Conservation (phyloP, 2,888 invertebrate species). For the Apamea monoglypha region DNA sequence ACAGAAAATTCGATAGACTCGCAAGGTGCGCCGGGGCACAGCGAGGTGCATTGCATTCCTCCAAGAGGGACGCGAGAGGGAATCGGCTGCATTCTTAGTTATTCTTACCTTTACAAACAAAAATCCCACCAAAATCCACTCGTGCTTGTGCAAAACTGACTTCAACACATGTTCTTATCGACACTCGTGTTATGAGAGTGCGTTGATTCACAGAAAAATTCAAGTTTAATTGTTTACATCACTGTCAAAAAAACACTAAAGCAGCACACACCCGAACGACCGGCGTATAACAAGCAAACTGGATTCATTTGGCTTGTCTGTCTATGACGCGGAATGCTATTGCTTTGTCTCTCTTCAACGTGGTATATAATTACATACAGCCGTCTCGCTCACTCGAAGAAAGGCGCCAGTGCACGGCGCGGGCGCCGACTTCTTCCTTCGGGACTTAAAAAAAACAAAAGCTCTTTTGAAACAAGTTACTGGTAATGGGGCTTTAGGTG, state of each 20-base stretch:
- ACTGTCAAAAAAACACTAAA: conserved; percentile 77
- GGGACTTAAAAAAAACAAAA: conserved; percentile 88
- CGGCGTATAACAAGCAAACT: conserved; percentile 87
- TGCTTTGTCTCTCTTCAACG: conserved; percentile 79
- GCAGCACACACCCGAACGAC: conserved; percentile 79
- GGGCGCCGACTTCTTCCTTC: conserved; percentile 88
- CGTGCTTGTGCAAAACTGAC: conserved; percentile 65
- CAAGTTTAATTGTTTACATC: conserved; percentile 85
- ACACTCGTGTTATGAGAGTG: conserved; percentile 76
- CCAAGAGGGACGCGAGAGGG: conserved; percentile 88
- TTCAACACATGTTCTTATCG: conserved; percentile 79
- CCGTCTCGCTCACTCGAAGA: conserved; percentile 81
- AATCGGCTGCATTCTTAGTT: conserved; percentile 86
- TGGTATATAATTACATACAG: conserved; percentile 55
- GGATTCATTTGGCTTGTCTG: conserved; percentile 84
- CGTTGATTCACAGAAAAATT: conserved; percentile 75
- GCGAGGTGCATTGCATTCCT: conserved; percentile 87
- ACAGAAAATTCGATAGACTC: conserved; percentile 78
- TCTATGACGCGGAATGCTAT: conserved; percentile 86
- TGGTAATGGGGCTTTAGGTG: conserved; percentile 84
- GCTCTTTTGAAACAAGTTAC: conserved; percentile 87
- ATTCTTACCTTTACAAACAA: conserved; percentile 83
- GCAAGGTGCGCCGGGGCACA: conserved; percentile 87
- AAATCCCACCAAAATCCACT: conserved; percentile 71
- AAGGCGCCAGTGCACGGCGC: conserved; percentile 88